These are phyloP conservation scores for Schizopygopsis pylzovi DNA, from an alignment of 2,797 vertebrate species.

Conservation along the genomic window DNA sequence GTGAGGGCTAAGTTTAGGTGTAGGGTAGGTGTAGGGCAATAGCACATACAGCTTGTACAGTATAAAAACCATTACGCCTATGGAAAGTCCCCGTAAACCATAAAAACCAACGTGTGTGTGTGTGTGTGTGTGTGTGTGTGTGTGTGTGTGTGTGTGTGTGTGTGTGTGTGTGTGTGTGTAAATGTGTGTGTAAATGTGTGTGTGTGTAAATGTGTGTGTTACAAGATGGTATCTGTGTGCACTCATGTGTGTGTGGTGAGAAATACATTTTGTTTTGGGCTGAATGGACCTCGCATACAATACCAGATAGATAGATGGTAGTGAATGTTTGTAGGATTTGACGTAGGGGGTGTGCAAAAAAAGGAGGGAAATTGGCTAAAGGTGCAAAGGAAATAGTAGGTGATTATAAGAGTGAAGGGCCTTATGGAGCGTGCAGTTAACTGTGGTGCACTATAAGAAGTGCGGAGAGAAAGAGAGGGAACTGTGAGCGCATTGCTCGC, in stretches of 20 bases:
- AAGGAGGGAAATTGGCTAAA: not conserved
- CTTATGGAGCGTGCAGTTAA: conserved; percentile 19
- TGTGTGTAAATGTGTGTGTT: not conserved
- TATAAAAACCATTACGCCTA: no score
- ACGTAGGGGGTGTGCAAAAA: not conserved
- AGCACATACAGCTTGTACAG: no score
- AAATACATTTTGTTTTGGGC: not conserved
- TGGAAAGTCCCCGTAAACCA: no score
- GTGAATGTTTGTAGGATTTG: conserved; percentile 11
- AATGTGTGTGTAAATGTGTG: not conserved
- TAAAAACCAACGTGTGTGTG: not conserved
- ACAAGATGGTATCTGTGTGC: not conserved
- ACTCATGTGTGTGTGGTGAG: not conserved
- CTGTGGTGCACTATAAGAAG: conserved; percentile 26
- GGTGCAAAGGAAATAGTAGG: conserved; percentile 18
- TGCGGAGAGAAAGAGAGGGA: not conserved
- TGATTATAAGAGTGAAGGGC: conserved; percentile 38
- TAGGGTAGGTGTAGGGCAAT: no score
- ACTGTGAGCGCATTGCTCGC: conserved; percentile 9
- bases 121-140: conserved; percentile 30
- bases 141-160: not conserved
- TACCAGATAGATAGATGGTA: not conserved
- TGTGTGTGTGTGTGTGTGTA: not conserved
- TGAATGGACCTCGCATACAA: conserved; percentile 14
- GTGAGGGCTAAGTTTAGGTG: no score